These are phyloP conservation scores for Eubucco bourcierii DNA, from an alignment of 2,113 vertebrate genomes.

Conservation along the genomic window DNA sequence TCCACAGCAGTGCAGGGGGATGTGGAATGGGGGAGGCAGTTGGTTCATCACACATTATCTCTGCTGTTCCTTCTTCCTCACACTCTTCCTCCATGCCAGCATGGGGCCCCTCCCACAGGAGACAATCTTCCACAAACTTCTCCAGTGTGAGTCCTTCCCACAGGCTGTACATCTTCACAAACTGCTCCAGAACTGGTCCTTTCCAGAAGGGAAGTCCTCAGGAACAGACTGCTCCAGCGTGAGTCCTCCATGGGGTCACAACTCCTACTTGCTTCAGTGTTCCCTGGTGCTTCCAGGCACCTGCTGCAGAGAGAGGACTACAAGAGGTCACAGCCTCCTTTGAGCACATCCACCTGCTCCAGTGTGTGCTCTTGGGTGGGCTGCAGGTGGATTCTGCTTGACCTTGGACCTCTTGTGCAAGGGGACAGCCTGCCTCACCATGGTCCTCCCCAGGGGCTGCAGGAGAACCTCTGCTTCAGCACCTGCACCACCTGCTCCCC, in stretches of 20 bases:
- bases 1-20: too few species aligned
- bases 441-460: not conserved
- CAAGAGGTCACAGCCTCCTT: not conserved
- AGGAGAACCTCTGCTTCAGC: not conserved
- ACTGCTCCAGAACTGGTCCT: not conserved
- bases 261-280: not conserved
- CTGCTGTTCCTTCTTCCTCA: not conserved
- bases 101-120: not conserved
- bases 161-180: not conserved
- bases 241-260: too few species aligned
- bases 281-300: not conserved
- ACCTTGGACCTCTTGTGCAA: not conserved
- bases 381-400: not conserved
- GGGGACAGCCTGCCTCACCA: not conserved
- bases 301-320: too few species aligned
- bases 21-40: not conserved
- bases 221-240: too few species aligned
- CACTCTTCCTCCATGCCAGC: not conserved
- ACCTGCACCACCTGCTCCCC: not conserved
- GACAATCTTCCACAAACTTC: not conserved
- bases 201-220: not conserved
- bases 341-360: not conserved
- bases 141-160: not conserved
- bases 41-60: not conserved
- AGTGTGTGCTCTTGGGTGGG: accelerated